Percentiles rank a stretch among this genome's conserved stretches.
Evolutionary conservation across 1,140 invertebrate species (phyloP).

Genomic region (Acyrthosiphon pisum): DNA sequence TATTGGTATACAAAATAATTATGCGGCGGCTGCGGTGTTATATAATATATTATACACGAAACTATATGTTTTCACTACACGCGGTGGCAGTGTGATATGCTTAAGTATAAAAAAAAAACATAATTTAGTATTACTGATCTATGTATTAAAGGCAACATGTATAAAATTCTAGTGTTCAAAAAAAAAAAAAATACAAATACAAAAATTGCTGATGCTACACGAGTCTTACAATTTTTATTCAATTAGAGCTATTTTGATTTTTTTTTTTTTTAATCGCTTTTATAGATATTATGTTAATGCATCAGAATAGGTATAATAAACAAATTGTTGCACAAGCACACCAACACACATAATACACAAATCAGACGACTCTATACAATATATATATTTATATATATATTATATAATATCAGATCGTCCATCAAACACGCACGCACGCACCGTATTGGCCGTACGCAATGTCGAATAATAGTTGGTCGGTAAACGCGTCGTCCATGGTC

Average conservation of each 20-base stretch:
- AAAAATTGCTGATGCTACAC: conserved; percentile 4
- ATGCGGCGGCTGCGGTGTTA: not conserved
- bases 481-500: conserved; percentile 53
- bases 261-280: not conserved
- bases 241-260: not conserved
- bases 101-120: not conserved
- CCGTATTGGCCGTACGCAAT: conserved; percentile 51
- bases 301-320: conserved; percentile 24
- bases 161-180: conserved; percentile 27
- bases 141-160: not conserved
- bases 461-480: conserved; percentile 52
- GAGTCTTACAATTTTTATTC: not conserved
- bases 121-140: conserved; percentile 8
- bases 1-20: not conserved
- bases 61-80: conserved; percentile 29
- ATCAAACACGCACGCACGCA: conserved; percentile 38
- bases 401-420: not conserved
- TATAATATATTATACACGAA: conserved; percentile 24
- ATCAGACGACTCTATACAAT: not conserved
- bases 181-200: conserved; percentile 1
- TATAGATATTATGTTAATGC: conserved; percentile 21
- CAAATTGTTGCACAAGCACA: conserved; percentile 39
- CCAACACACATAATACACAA: conserved; percentile 29
- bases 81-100: not conserved
- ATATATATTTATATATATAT: not conserved